These are phyloP conservation scores for Bombus cullumanus DNA, from an alignment of 1,140 invertebrate genomes.

Conservation along the genomic window DNA sequence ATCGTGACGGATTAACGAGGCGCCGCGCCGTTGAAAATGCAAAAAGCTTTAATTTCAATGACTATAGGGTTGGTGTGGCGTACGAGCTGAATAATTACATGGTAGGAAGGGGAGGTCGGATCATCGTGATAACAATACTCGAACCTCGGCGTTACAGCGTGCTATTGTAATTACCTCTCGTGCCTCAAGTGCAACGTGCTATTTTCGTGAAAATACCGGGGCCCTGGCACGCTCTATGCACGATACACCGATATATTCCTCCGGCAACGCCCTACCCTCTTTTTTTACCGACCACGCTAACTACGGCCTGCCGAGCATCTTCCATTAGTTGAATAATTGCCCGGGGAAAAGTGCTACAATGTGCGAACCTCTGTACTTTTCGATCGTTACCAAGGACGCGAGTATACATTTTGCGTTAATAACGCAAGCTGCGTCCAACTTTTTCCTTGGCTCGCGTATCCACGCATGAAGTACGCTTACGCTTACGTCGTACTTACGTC, in stretches of 20 bases:
- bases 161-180: conserved; percentile 55
- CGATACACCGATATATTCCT: conserved; percentile 27
- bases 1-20: conserved; percentile 55
- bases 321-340: conserved; percentile 35
- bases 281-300: conserved; percentile 7
- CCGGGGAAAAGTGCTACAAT: not conserved
- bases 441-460: not conserved
- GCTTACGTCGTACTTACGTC: no score
- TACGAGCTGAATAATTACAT: conserved; percentile 48
- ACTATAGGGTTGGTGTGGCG: conserved; percentile 30
- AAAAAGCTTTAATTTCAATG: conserved; percentile 51
- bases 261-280: not conserved
- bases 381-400: not conserved
- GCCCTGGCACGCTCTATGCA: not conserved
- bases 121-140: conserved; percentile 58
- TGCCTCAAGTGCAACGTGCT: conserved; percentile 43
- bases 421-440: not conserved
- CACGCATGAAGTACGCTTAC: no score
- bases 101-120: conserved; percentile 28
- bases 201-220: conserved; percentile 47
- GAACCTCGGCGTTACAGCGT: conserved; percentile 40
- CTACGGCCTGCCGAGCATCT: not conserved
- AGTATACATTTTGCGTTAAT: not conserved
- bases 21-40: conserved; percentile 50
- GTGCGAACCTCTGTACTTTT: conserved; percentile 28